Evolutionary conservation across 2,113 vertebrate genomes (phyloP), one percentile per base, ranked within the genome.

Genomic region (Phocoena sinus): DNA sequence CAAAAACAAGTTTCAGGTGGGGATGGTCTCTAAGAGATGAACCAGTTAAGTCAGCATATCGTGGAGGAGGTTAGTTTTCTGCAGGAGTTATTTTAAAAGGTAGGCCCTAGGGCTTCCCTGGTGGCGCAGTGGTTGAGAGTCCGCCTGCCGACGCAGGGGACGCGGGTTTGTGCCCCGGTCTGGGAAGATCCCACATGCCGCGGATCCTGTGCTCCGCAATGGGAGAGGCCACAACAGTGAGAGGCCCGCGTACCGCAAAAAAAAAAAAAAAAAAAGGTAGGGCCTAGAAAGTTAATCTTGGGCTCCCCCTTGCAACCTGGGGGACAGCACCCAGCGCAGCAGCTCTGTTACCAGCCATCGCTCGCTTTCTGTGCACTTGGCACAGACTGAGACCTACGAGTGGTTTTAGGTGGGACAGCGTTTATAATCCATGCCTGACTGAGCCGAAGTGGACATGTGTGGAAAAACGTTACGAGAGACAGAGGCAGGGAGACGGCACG

Each of bases 1-100:
- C 95, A 88, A 85, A 95, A 83, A 91, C 20, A 68, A 12, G 44
- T 28, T 38, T 97, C 33, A 97, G 76, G 5, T 18, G 6, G n/a
- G 56, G n/a, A 21, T 0, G 4, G 77, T 9, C 67, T 65, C 68
- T 18, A 1, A 44, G 38, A 58, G 26, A 20, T 14, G 23, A 26
- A 18, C 50, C 62, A 28, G 6, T 10, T 10, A 44, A 21, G 31
- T 8, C 38, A n/a, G 23, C 11, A 12, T 21, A 2, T 15, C 8
- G 15, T 7, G 11, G n/a, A 70, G 4, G 0, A n/a, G 26, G 44
- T 8, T 31, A n/a, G 41, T n/a, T 28, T 65, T 20, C 60, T 14
- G 31, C 21, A 33, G 50, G n/a, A 18, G 73, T 10, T 21, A 11
- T 36, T 23, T 58, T 20, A 56, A 58, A 41, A 88, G 73, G 73